Conservation (phyloP, 2,888 invertebrate species). For the Gryllus longicercus region DNA sequence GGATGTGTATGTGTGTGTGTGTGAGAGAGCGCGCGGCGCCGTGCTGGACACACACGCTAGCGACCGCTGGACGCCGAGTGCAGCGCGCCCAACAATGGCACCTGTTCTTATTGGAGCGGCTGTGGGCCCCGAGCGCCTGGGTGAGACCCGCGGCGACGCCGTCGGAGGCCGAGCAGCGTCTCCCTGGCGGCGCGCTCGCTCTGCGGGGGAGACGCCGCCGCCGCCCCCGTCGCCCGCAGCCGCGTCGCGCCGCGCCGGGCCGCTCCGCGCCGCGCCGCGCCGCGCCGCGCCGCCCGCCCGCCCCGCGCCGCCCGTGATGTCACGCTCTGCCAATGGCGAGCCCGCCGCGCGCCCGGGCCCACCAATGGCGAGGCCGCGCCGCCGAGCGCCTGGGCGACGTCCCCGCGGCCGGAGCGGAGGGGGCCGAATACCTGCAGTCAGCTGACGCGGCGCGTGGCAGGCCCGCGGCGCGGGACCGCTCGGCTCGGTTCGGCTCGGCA, state of each 20-base stretch:
- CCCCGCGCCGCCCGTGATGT: not conserved
- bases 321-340: slow-evolving; percentile 5
- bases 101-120: too few species aligned
- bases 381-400: not conserved
- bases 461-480: slow-evolving; percentile 4
- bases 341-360: not conserved
- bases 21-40: not conserved
- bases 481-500: too few species aligned
- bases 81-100: too few species aligned
- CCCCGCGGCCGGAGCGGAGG: not conserved
- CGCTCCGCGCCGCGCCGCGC: not conserved
- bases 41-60: not conserved
- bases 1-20: too few species aligned
- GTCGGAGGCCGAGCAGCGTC: not conserved
- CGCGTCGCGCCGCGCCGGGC: not conserved
- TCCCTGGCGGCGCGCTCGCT: not conserved
- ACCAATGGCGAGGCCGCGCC: not conserved
- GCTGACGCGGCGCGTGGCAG: not conserved
- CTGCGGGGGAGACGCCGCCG: not conserved
- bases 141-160: too few species aligned
- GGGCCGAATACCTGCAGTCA: not conserved
- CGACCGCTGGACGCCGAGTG: not conserved
- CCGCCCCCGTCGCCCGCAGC: not conserved
- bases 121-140: too few species aligned
- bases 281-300: not conserved